phyloP scores from a whole-genome alignment of 2,113 vertebrate genomes.

The Tringa solitaria region DNA sequence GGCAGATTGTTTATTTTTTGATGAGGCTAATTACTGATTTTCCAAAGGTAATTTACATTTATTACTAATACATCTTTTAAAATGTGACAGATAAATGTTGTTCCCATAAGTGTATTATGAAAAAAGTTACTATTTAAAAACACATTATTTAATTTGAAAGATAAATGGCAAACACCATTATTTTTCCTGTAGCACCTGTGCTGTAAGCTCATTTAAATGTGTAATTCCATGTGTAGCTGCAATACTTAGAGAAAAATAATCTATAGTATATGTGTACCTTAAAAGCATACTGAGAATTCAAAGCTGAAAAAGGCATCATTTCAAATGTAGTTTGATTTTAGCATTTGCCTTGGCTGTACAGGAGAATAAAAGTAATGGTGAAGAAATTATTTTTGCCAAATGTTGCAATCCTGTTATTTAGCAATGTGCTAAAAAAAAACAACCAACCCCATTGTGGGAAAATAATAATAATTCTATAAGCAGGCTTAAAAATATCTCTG shows the following conservation, averaged over 20 bases:
- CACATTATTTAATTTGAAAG: conserved; percentile 87
- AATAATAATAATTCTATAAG: conserved; percentile 1
- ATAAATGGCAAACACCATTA: conserved; percentile 87
- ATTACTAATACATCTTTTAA: conserved; percentile 87
- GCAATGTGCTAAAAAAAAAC: neutral
- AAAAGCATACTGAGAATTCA: conserved; percentile 73
- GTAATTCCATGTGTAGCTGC: conserved; percentile 76
- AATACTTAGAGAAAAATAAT: conserved; percentile 69
- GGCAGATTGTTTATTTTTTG: conserved; percentile 88
- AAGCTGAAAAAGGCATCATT: conserved; percentile 58
- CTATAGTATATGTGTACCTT: conserved; percentile 72
- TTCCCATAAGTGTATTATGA: conserved; percentile 86
- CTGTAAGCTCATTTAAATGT: conserved; percentile 83
- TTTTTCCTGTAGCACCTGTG: conserved; percentile 81
- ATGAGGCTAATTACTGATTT: conserved; percentile 88
- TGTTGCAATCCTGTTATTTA: conserved; percentile 40
- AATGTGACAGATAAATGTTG: conserved; percentile 88
- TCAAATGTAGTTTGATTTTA: conserved; percentile 62
- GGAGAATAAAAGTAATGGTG: conserved; percentile 42
- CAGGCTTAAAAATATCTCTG: conserved; percentile 33
- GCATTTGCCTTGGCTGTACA: conserved; percentile 45
- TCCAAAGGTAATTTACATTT: conserved; percentile 88
- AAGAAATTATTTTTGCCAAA: conserved; percentile 57
- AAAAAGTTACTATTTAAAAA: conserved; percentile 89
- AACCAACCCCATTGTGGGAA: neutral